Evolutionary conservation across 2,888 invertebrate genomes (phyloP).

Genomic region (Eristalis arbustorum): DNA sequence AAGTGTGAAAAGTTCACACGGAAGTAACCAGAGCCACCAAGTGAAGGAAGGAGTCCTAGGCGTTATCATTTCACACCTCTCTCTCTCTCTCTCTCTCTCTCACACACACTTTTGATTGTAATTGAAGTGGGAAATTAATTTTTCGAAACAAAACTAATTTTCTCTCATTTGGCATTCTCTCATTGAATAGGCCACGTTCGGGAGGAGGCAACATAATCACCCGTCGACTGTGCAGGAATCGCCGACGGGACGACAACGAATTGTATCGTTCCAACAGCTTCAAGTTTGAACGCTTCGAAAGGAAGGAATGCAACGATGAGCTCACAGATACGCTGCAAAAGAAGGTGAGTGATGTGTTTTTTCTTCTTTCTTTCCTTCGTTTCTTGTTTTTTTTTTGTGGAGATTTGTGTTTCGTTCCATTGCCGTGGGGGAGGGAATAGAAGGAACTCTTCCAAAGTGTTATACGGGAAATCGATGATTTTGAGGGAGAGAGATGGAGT

Average conservation of each 20-base stretch:
- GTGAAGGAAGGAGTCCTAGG: slow-evolving; percentile 21
- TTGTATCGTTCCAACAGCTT: slow-evolving; percentile 93
- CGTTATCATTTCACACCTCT: slow-evolving; percentile 21
- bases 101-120: neutral
- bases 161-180: slow-evolving; percentile 8
- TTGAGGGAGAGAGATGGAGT: slow-evolving; percentile 4
- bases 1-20: slow-evolving; percentile 14
- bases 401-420: neutral
- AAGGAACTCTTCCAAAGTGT: slow-evolving; percentile 7
- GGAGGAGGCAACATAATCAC: slow-evolving; percentile 82
- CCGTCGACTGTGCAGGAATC: slow-evolving; percentile 87
- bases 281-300: slow-evolving; percentile 91
- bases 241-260: slow-evolving; percentile 89
- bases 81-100: neutral
- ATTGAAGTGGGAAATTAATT: slow-evolving; percentile 50
- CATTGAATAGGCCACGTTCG: slow-evolving; percentile 75
- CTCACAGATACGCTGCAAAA: slow-evolving; percentile 83
- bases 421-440: neutral
- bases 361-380: too few relatives aligned
- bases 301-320: slow-evolving; percentile 85
- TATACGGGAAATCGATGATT: neutral
- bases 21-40: neutral
- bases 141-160: slow-evolving; percentile 21
- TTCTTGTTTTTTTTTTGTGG: neutral
- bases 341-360: slow-evolving; percentile 83